These are phyloP conservation scores for Lochmaea crataegi DNA, from an alignment of 2,888 invertebrate genomes.

Conservation along the genomic window DNA sequence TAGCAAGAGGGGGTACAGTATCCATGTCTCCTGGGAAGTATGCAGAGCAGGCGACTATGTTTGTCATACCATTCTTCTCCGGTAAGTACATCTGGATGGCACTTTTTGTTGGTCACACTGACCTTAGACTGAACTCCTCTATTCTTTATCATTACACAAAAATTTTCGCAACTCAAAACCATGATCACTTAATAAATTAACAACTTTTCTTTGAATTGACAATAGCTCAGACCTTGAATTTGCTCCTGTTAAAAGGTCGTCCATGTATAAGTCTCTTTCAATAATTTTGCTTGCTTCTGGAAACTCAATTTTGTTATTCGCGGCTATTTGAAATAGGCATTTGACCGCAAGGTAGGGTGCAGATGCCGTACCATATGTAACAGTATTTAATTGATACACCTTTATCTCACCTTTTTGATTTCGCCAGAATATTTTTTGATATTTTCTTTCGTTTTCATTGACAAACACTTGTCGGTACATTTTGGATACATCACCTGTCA, in stretches of 20 bases:
- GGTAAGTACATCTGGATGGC: too few relatives aligned
- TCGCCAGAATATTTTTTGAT: slow-evolving; percentile 34
- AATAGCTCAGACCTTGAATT: neutral
- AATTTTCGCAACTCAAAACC: slow-evolving; percentile 10
- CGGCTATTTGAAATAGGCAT: slow-evolving; percentile 26
- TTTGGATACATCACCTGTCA: slow-evolving; percentile 30
- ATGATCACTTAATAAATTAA: neutral
- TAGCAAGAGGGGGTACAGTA: too few relatives aligned
- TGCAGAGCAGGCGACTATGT: too few relatives aligned
- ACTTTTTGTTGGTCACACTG: too few relatives aligned
- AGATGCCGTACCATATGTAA: too few relatives aligned
- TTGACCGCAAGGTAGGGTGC: slow-evolving; percentile 36
- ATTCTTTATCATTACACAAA: slow-evolving; percentile 14
- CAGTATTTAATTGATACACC: too few relatives aligned
- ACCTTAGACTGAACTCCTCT: too few relatives aligned
- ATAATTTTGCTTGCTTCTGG: too few relatives aligned
- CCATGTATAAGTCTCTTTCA: too few relatives aligned
- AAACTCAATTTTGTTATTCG: slow-evolving; percentile 10
- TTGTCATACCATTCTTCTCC: too few relatives aligned
- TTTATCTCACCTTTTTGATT: slow-evolving; percentile 39
- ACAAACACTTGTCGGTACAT: slow-evolving; percentile 36
- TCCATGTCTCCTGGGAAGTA: too few relatives aligned
- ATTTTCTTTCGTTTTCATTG: slow-evolving; percentile 1
- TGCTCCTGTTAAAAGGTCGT: slow-evolving; percentile 32
- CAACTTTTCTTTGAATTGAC: slow-evolving; percentile 2